These are phyloP conservation scores for Euglossa dilemma DNA, from an alignment of 1,140 invertebrate genomes.

Conservation along the genomic window DNA sequence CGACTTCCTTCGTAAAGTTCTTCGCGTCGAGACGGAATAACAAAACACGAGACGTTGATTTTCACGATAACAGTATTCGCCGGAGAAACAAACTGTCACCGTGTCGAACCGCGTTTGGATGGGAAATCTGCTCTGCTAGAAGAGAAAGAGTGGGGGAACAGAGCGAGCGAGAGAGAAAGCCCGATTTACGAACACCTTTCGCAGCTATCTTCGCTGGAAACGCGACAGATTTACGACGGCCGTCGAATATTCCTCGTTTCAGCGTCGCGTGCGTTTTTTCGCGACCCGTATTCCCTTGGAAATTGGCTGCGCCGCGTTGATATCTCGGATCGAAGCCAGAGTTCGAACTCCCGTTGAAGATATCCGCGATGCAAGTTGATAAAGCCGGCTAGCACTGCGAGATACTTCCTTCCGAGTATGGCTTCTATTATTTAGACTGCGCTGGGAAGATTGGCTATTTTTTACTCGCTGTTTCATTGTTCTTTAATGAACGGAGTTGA, in stretches of 20 bases:
- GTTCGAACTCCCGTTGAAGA: background rate
- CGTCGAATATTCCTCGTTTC: slow-evolving; percentile 10
- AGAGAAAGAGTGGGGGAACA: no score
- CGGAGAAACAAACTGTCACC: slow-evolving; percentile 16
- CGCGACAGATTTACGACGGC: slow-evolving; percentile 36
- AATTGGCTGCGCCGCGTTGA: slow-evolving; percentile 1
- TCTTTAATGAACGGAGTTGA: no score
- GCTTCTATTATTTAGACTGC: no score
- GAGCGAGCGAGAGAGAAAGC: no score
- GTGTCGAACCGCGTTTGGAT: background rate
- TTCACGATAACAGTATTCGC: background rate
- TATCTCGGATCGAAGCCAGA: slow-evolving; percentile 12
- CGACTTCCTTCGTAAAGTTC: no score
- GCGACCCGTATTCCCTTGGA: background rate
- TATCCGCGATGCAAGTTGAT: background rate
- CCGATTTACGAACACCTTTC: no score
- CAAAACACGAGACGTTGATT: background rate
- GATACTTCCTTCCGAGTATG: background rate
- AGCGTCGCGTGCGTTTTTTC: background rate
- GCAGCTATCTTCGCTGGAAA: background rate
- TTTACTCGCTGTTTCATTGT: no score
- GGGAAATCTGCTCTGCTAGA: background rate
- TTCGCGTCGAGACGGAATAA: background rate
- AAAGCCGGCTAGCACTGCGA: background rate
- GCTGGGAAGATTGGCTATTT: no score